phyloP scores from a whole-genome alignment of 2,113 vertebrate genomes.

The Heliornis fulica region DNA sequence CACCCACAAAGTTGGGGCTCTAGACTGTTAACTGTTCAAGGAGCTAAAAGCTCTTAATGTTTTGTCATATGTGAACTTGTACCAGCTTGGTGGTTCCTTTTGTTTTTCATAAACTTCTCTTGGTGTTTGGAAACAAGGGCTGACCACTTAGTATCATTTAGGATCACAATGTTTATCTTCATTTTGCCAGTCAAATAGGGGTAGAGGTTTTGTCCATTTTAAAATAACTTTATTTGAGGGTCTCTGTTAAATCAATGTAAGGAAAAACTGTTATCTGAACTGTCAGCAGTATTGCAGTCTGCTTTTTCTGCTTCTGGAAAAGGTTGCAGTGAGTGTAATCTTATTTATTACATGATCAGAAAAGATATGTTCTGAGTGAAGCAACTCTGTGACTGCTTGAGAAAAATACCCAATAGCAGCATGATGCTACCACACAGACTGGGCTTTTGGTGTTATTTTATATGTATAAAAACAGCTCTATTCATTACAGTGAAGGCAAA shows the following conservation, averaged over 20 bases:
- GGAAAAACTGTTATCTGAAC: background rate
- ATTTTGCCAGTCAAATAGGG: background rate
- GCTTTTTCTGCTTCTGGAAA: background rate
- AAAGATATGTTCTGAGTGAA: background rate
- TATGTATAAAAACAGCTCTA: rapidly evolving
- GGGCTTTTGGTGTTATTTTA: background rate
- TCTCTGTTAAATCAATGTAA: background rate
- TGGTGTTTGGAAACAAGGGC: background rate
- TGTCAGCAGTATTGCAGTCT: background rate
- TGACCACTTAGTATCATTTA: background rate
- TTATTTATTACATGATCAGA: background rate
- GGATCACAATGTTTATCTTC: background rate
- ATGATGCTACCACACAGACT: background rate
- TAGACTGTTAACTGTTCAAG: background rate
- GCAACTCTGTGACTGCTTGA: background rate
- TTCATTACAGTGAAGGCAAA: background rate
- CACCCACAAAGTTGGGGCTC: rapidly evolving
- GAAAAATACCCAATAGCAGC: background rate
- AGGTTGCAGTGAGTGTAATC: background rate
- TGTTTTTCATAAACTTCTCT: background rate
- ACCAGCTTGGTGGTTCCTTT: background rate
- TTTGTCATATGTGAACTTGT: background rate
- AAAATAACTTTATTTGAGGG: background rate
- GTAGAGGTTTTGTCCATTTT: background rate
- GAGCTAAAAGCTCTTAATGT: background rate